These are phyloP conservation scores for Pomatostomus ruficeps DNA, from an alignment of 2,113 vertebrate genomes.

Conservation along the genomic window DNA sequence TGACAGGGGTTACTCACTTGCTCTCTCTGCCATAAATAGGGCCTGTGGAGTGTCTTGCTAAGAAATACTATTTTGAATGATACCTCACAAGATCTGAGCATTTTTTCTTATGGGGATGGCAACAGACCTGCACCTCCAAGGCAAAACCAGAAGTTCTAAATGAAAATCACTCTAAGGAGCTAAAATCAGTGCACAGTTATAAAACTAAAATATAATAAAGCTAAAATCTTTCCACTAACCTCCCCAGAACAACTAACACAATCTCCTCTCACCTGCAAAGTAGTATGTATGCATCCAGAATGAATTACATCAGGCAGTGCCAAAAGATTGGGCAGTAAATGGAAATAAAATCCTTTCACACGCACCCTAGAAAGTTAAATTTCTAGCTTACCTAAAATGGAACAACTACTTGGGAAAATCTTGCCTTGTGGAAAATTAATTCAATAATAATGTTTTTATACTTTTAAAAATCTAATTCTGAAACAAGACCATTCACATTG, in stretches of 20 bases:
- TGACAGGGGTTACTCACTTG: rapidly evolving
- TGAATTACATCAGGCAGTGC: background rate
- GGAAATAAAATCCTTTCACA: background rate
- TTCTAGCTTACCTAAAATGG: background rate
- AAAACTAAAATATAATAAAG: background rate
- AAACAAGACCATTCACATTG: background rate
- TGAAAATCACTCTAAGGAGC: background rate
- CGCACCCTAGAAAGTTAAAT: background rate
- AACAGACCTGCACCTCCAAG: rapidly evolving
- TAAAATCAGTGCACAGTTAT: background rate
- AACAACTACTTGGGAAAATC: background rate
- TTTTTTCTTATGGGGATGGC: background rate
- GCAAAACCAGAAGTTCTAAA: background rate
- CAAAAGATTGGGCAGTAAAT: background rate
- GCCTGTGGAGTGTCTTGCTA: background rate
- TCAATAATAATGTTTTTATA: background rate
- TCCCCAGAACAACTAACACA: background rate
- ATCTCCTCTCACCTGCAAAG: background rate
- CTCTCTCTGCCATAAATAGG: background rate
- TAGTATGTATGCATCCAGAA: background rate
- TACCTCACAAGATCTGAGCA: background rate
- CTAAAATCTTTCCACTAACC: background rate
- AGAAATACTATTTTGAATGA: background rate
- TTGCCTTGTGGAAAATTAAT: background rate
- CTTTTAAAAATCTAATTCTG: background rate